Conservation (phyloP, 2,888 invertebrate genomes). For the Macropis europaea region DNA sequence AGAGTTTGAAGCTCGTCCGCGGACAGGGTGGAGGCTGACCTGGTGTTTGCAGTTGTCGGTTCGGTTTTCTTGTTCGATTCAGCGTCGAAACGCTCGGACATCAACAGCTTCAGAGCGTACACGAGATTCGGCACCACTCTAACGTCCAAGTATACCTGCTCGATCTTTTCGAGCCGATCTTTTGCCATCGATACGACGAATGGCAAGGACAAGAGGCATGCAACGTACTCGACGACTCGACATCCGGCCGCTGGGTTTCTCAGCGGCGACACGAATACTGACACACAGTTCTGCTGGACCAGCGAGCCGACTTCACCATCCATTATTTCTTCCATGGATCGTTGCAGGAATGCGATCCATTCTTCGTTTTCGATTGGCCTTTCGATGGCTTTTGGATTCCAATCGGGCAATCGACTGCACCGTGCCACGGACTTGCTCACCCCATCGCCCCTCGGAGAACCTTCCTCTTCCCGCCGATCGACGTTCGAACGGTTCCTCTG, state of each 20-base stretch:
- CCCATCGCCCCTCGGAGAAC: conserved; percentile 42
- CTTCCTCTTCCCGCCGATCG: conserved; percentile 66
- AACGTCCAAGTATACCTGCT: conserved; percentile 88
- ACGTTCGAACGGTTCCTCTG: conserved; percentile 59
- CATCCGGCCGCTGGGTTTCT: conserved; percentile 84
- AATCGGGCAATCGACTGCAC: conserved; percentile 63
- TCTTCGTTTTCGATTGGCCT: conserved; percentile 90
- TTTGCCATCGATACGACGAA: conserved; percentile 80
- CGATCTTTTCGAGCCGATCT: conserved; percentile 80
- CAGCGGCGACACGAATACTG: conserved; percentile 84
- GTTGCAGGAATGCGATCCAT: conserved; percentile 91
- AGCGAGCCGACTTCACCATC: conserved; percentile 89
- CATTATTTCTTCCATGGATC: conserved; percentile 91
- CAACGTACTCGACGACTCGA: conserved; percentile 84
- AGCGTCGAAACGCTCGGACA: conserved; percentile 71
- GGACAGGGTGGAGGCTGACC: conserved; percentile 79
- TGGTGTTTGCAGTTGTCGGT: conserved; percentile 57
- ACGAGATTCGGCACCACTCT: conserved; percentile 91
- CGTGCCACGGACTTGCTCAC: conserved; percentile 33
- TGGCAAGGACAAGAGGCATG: conserved; percentile 84
- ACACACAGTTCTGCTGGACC: conserved; percentile 83
- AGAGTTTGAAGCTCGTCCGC: conserved; percentile 84
- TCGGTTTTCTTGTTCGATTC: conserved; percentile 47
- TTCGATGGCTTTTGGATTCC: conserved; percentile 72
- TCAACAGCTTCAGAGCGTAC: conserved; percentile 87